Evolutionary conservation across 2,113 vertebrate genomes (phyloP).

Genomic region (Sceloporus tristichus): DNA sequence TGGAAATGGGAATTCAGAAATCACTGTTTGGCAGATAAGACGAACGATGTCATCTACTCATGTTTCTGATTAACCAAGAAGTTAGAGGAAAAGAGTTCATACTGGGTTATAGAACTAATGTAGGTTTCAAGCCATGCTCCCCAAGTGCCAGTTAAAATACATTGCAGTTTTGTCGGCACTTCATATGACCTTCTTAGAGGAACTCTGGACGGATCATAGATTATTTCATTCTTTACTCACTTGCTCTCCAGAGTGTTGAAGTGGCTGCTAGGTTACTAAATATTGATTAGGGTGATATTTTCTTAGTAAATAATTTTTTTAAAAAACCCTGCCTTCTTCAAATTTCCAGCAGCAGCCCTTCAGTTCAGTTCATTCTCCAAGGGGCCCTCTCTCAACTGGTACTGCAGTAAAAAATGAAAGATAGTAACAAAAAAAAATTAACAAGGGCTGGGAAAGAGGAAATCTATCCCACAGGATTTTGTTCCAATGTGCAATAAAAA

Average conservation of each 20-base stretch:
- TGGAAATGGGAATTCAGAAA: not conserved
- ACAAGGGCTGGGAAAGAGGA: not conserved
- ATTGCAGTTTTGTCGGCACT: not conserved
- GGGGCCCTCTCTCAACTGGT: not conserved
- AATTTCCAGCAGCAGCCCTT: not conserved
- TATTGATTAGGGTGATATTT: slow-evolving; percentile 16
- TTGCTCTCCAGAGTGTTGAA: slow-evolving; percentile 5
- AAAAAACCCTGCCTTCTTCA: not conserved
- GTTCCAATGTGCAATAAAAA: not conserved
- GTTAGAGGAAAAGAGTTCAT: not conserved
- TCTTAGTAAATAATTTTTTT: not conserved
- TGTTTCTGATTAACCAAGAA: not conserved
- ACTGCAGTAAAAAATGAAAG: slow-evolving; percentile 11
- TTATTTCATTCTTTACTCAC: slow-evolving; percentile 1
- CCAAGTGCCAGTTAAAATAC: not conserved
- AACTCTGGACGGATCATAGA: not conserved
- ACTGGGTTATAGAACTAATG: not conserved
- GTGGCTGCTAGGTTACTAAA: slow-evolving; percentile 33
- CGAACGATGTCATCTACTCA: not conserved
- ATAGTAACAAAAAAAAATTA: slow-evolving; percentile 16
- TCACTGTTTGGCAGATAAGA: slow-evolving; percentile 2
- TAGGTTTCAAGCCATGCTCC: not conserved
- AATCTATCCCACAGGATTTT: not conserved
- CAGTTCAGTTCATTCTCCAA: not conserved
- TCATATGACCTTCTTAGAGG: slow-evolving; percentile 22